Evolutionary conservation across 2,888 invertebrate genomes (phyloP).

Genomic region (Callinectes sapidus): DNA sequence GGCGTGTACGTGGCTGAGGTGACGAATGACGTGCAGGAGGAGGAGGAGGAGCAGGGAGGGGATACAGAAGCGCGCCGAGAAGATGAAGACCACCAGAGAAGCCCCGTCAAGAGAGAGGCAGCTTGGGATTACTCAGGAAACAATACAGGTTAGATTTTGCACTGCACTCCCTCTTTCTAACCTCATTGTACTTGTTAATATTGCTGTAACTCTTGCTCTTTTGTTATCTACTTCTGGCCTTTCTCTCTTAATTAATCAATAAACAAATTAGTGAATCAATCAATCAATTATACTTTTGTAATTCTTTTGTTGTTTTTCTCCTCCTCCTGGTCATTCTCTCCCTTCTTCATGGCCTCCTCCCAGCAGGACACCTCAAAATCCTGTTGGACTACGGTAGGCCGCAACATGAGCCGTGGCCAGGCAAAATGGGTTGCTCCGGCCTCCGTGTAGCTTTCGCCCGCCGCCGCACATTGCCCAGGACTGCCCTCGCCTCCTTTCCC

Average conservation of each 20-base stretch:
- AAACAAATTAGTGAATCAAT: too few species aligned
- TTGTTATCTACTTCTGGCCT: background rate
- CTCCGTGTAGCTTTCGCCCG: conserved; percentile 62
- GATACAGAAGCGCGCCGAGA: background rate
- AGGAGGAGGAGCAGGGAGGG: conserved; percentile 21
- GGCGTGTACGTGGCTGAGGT: conserved; percentile 61
- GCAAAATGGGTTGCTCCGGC: conserved; percentile 41
- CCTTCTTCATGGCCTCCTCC: background rate
- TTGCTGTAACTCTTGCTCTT: background rate
- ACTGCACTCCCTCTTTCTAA: background rate
- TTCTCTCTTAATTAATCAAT: too few species aligned
- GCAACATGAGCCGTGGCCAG: conserved; percentile 63
- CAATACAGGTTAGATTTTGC: conserved; percentile 56
- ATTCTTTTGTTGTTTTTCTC: too few species aligned
- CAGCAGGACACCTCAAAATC: conserved; percentile 61
- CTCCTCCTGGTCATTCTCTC: background rate
- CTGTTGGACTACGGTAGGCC: conserved; percentile 63
- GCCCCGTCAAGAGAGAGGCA: conserved; percentile 53
- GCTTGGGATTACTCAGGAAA: conserved; percentile 65
- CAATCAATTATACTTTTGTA: too few species aligned
- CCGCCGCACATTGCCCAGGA: conserved; percentile 57
- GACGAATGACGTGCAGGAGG: conserved; percentile 46
- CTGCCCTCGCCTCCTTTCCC: conserved; percentile 85
- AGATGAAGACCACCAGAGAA: background rate
- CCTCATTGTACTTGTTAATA: background rate